Evolutionary conservation across 2,888 invertebrate species (phyloP).

Genomic region (Proisotoma minuta): DNA sequence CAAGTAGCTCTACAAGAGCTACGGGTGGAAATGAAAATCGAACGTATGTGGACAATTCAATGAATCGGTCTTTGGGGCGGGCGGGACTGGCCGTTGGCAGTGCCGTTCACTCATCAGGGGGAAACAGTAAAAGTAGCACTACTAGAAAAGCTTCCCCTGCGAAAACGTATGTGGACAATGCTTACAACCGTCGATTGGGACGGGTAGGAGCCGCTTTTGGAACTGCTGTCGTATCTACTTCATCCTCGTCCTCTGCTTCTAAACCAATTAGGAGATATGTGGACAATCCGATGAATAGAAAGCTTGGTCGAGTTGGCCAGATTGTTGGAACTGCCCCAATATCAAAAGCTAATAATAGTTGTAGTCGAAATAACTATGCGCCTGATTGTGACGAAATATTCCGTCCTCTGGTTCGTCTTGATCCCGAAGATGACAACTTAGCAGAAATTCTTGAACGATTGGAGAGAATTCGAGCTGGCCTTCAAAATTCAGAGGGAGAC

Average conservation of each 20-base stretch:
- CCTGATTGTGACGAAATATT: neutral
- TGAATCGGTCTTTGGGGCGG: neutral
- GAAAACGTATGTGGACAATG: slow-evolving; percentile 16
- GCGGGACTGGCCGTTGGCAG: neutral
- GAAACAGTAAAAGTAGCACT: neutral
- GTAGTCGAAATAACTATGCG: neutral
- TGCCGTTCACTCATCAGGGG: slow-evolving; percentile 3
- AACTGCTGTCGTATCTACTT: slow-evolving; percentile 4
- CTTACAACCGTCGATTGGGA: slow-evolving; percentile 9
- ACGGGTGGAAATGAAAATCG: neutral
- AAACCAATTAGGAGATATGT: slow-evolving; percentile 4
- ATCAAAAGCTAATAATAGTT: neutral
- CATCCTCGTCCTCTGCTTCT: neutral
- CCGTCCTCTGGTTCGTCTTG: slow-evolving; percentile 4
- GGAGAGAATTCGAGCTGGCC: neutral
- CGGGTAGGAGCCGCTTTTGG: slow-evolving; percentile 12
- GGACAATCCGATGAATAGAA: slow-evolving; percentile 16
- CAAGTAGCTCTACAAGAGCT: neutral
- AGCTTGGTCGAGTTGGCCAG: slow-evolving; percentile 10
- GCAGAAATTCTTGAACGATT: neutral
- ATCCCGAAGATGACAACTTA: slow-evolving; percentile 14
- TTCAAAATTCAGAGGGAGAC: neutral
- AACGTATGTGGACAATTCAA: slow-evolving; percentile 10
- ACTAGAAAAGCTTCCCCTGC: neutral
- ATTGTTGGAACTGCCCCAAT: slow-evolving; percentile 4